Base-by-base conservation (phyloP, 92 coral and sea anemone species). In the Ricordea florida region DNA sequence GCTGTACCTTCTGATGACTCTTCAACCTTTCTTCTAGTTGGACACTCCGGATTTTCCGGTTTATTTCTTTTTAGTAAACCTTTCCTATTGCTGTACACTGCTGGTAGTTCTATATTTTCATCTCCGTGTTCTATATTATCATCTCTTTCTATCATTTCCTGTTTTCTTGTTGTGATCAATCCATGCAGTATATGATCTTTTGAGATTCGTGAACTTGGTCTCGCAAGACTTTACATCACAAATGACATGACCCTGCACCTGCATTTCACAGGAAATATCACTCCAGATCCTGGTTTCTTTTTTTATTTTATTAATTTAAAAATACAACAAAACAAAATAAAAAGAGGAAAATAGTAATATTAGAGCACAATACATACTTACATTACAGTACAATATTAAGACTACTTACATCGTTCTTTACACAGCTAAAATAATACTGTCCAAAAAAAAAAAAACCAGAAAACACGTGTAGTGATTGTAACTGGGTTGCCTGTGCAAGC, bases 141-240 rank as follows among this genome's bases (percentile, higher is more conserved):
- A 55, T 53, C 41, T 71, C 78, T 55, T 56, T 71, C 65, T 28
- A 55, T 71, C 53, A 32, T 57, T 71, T 55, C 78, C 66, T 53
- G 78, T 53, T 70, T 70, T 70, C 23, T 55, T 56, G 56, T 71
- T 27, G 66, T 71, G 78, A 36, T 71, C 78, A 26, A 38, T 71
- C 64, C 52, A 70, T 37, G 40, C 53, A 70, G 36, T 70, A 70
- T 70, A 70, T 13, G 53, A 36, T 70, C 78, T 52, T 70, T 70
- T 70, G 45, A 70, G 55, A 33, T 52, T 52, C 49, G 51, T 70
- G 65, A 70, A 52, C 78, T 70, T 70, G 65, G 78, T 70, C 78
- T 70, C 65, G 28, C 78, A 70, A 70, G 77, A 52, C 23, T 4
- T 17, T 46, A 23, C 52, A 23, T 46, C 23, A 23, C 23, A 46